Evolutionary conservation across 2,888 invertebrate genomes (phyloP).

Genomic region (Harmothoe impar): DNA sequence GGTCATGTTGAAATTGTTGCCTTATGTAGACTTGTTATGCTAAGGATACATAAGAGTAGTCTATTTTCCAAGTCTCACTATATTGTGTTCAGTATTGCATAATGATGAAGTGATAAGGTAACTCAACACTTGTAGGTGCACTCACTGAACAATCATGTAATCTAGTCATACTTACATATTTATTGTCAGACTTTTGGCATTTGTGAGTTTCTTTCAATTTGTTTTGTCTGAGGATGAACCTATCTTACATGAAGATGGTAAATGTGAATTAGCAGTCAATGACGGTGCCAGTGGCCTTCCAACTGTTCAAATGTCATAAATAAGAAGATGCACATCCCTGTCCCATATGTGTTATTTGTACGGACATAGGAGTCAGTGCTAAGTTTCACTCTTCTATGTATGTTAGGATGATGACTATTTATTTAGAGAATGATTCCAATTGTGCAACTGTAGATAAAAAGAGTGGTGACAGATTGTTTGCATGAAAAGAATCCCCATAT

Average conservation of each 20-base stretch:
- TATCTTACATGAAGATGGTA: not conserved
- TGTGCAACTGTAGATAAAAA: too few relatives aligned
- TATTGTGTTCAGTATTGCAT: constrained; percentile 40
- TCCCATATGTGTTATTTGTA: not conserved
- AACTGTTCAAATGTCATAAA: not conserved
- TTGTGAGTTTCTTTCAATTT: not conserved
- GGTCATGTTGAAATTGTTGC: constrained; percentile 60
- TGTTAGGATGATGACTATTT: too few relatives aligned
- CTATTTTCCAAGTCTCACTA: constrained; percentile 50
- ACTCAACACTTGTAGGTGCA: constrained; percentile 31
- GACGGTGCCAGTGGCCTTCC: constrained; percentile 36
- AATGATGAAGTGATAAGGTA: constrained; percentile 14
- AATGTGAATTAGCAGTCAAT: not conserved
- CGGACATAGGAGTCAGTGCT: not conserved
- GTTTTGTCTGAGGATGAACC: constrained; percentile 24
- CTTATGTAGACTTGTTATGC: constrained; percentile 54
- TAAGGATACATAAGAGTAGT: constrained; percentile 40
- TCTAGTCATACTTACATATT: constrained; percentile 54
- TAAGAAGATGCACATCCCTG: constrained; percentile 11
- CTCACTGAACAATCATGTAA: constrained; percentile 51
- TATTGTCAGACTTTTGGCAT: constrained; percentile 38
- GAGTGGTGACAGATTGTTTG: too few relatives aligned
- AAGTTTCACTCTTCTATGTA: not conserved
- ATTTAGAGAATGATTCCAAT: too few relatives aligned
- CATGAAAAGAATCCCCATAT: too few relatives aligned